Conservation (phyloP, 2,113 vertebrate genomes). For the Pseudorhombus dupliciocellatus region DNA sequence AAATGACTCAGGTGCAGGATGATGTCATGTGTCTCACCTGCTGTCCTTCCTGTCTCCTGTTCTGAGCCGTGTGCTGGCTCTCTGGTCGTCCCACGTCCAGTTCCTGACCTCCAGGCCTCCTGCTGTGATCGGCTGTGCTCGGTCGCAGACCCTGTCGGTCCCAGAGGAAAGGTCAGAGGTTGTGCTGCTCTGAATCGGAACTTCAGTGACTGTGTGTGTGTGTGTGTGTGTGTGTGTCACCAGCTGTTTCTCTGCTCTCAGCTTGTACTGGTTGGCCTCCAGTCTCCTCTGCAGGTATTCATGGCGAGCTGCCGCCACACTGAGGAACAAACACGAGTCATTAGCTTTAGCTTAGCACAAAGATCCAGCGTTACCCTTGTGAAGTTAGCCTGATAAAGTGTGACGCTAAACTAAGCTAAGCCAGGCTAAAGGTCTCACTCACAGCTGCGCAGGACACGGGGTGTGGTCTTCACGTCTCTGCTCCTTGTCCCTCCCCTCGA, state of each 20-base stretch:
- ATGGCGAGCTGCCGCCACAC: slow-evolving; percentile 77
- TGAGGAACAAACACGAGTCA: slow-evolving; percentile 39
- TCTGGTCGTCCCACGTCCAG: slow-evolving; percentile 45
- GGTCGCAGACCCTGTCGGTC: slow-evolving; percentile 86
- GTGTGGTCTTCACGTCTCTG: slow-evolving; percentile 54
- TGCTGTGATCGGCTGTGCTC: slow-evolving; percentile 82
- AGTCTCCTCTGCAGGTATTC: slow-evolving; percentile 88
- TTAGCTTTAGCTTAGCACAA: not conserved
- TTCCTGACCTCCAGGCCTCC: slow-evolving; percentile 50
- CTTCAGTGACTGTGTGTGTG: too few relatives aligned
- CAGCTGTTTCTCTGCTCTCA: slow-evolving; percentile 92
- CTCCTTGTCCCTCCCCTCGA: slow-evolving; percentile 69
- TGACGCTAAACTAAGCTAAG: too few relatives aligned
- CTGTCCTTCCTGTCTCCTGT: slow-evolving; percentile 74
- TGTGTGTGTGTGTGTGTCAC: slow-evolving; percentile 61
- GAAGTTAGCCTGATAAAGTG: too few relatives aligned
- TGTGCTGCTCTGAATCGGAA: too few relatives aligned
- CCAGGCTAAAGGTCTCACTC: slow-evolving; percentile 28
- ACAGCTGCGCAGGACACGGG: slow-evolving; percentile 64
- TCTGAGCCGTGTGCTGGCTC: slow-evolving; percentile 39
- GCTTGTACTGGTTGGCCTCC: slow-evolving; percentile 89
- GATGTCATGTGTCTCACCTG: slow-evolving; percentile 64
- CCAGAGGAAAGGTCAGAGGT: slow-evolving; percentile 9
- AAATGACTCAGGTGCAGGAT: not conserved
- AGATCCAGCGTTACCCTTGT: not conserved